These are phyloP conservation scores for Dipus sagitta DNA, from an alignment of 2,797 vertebrate genomes.

Conservation along the genomic window DNA sequence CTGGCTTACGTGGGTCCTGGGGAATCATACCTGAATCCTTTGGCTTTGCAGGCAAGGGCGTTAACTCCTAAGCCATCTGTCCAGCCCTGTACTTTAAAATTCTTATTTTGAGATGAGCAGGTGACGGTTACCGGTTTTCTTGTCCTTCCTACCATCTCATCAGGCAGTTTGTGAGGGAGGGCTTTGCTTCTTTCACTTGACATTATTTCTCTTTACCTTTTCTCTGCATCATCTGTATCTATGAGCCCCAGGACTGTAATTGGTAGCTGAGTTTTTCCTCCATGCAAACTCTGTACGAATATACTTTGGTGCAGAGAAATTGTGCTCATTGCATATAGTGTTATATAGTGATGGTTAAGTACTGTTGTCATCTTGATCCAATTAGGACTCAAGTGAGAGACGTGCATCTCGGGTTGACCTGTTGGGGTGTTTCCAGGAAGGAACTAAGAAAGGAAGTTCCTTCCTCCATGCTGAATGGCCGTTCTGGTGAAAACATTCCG, in stretches of 20 bases:
- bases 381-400: too few species aligned
- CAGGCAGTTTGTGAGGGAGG: background rate
- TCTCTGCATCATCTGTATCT: background rate
- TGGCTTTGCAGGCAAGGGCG: too few species aligned
- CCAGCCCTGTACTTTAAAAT: background rate
- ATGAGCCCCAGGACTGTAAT: background rate
- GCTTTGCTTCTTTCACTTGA: background rate
- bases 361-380: too few species aligned
- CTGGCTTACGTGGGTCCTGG: too few species aligned
- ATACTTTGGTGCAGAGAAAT: background rate
- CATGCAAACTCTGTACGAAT: background rate
- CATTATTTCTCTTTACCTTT: constrained; percentile 6
- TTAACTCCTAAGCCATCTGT: too few species aligned
- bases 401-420: too few species aligned
- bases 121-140: constrained; percentile 18
- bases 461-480: too few species aligned
- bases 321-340: background rate
- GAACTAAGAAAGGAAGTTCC: too few species aligned
- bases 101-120: background rate
- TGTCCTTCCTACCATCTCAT: background rate
- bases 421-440: too few species aligned
- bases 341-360: too few species aligned
- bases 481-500: too few species aligned
- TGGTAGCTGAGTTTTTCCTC: constrained; percentile 46
- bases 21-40: too few species aligned